These are phyloP conservation scores for Corythornis vintsioides DNA, from an alignment of 2,113 vertebrate species.

Conservation along the genomic window DNA sequence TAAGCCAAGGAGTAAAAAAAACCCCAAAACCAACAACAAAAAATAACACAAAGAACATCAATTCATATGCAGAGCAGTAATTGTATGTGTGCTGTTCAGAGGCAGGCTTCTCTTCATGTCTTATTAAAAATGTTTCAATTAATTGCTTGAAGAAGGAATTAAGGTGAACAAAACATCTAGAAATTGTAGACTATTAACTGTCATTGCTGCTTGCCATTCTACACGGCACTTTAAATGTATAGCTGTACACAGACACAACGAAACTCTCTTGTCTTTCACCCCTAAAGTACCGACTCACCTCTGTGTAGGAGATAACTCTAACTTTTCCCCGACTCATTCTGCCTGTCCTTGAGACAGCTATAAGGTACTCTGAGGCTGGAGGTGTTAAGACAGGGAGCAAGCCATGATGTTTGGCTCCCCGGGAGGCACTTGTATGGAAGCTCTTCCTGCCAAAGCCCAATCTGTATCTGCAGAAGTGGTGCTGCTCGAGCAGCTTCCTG, in stretches of 20 bases:
- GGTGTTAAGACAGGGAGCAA: background rate
- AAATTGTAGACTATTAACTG: background rate
- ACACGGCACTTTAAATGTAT: background rate
- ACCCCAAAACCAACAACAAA: background rate
- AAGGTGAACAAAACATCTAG: background rate
- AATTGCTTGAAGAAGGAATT: background rate
- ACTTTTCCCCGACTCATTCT: background rate
- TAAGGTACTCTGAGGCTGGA: background rate
- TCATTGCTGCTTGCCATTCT: background rate
- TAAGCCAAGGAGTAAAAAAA: background rate
- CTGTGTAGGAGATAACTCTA: background rate
- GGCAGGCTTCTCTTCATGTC: background rate
- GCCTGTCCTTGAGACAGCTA: background rate
- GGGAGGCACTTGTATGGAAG: background rate
- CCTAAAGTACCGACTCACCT: background rate
- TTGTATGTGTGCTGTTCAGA: background rate
- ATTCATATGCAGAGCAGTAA: conserved; percentile 6
- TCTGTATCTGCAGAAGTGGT: background rate
- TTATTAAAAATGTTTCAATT: background rate
- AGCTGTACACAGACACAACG: background rate
- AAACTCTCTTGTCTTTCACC: background rate
- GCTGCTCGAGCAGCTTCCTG: background rate
- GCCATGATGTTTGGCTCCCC: background rate
- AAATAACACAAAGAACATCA: background rate
- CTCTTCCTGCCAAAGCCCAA: background rate